Base-by-base conservation (phyloP, 2,113 vertebrate species). In the Sula dactylatra region DNA sequence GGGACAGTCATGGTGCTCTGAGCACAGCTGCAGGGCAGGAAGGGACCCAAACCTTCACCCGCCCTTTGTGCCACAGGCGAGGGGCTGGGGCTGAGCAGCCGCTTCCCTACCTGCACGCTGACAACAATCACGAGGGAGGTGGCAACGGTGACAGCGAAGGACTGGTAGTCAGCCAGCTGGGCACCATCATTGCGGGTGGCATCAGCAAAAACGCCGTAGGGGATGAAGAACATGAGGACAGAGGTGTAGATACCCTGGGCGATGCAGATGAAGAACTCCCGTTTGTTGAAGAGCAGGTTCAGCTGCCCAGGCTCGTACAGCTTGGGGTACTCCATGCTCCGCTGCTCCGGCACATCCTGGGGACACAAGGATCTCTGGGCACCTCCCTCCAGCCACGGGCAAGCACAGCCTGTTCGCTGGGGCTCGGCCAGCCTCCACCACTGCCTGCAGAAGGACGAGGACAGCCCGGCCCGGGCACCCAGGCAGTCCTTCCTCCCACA, bases 261-360 rank as follows among this genome's bases (percentile, higher is more conserved):
- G 4, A 99, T 99, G 98, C 99, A 99, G 98, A 99, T 99, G 98
- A 99, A 99, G 96, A 99, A 99, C 96, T 99, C 99, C 2, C 99
- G 98, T 97, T 99, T 99, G 98, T 99, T 99, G 98, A 99, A 99
- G 86, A 99, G 99, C 71, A 99, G 98, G 96, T 99, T 99, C 81
- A 99, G 98, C 98, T 99, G 99, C 31, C 99, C 99, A 0, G 99
- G 99, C 97, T 99, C 99, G 0, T 99, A 99, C 13, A 99, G 98
- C 93, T 99, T 99, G 7, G 99, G 99, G 95, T 99, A 99, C 96
- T 99, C 99, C 97, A 99, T 98, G 96, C 99, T 99, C 77, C 99
- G 98, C 86, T 99, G 99, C 88, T 99, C 99, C 1, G 99, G 98
- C 90, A 99, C 99, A 1, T 99, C 99, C 99, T 99, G 84, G 10